Percentiles rank a stretch among this genome's conserved stretches.
Evolutionary conservation across 2,113 vertebrate genomes (phyloP).

Genomic region (Corynorhinus townsendii): DNA sequence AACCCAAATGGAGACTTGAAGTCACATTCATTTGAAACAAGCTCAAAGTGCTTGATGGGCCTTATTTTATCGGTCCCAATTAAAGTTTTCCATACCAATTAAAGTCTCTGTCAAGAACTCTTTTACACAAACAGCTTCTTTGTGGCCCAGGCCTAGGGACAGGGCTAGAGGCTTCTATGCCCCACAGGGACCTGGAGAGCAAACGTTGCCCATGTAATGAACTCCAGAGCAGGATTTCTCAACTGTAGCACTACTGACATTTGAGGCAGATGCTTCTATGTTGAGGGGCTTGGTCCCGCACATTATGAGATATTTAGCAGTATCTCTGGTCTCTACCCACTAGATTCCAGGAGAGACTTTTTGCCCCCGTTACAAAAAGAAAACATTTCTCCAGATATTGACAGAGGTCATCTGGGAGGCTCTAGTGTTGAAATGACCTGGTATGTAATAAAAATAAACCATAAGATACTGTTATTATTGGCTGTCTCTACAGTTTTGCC

Average conservation of each 20-base stretch:
- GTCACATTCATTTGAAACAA: background rate
- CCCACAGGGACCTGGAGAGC: background rate
- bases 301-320: background rate
- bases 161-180: background rate
- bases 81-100: background rate
- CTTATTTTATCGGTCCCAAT: background rate
- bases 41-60: background rate
- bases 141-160: background rate
- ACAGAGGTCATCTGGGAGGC: background rate
- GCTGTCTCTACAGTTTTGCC: background rate
- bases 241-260: background rate
- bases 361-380: background rate
- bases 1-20: background rate
- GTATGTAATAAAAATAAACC: background rate
- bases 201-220: background rate
- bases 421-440: background rate
- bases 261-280: background rate
- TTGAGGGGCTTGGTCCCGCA: background rate
- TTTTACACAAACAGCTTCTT: background rate
- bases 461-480: background rate
- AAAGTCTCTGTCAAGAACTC: background rate
- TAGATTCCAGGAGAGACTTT: background rate
- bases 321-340: background rate
- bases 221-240: background rate
- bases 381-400: background rate